These are phyloP conservation scores for Myripristis murdjan DNA, from an alignment of 2,797 vertebrate genomes.

Conservation along the genomic window DNA sequence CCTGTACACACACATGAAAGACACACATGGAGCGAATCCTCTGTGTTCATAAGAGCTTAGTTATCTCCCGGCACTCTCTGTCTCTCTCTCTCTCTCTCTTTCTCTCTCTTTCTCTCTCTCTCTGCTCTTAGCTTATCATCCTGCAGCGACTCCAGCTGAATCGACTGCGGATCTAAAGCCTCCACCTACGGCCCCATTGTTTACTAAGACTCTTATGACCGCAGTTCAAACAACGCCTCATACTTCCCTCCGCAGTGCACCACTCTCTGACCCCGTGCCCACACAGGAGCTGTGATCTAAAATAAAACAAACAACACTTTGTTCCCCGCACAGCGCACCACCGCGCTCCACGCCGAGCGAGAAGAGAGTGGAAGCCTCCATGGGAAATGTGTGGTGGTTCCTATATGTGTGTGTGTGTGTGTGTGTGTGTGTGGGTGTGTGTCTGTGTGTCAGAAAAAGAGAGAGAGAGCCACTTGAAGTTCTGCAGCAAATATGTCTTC, in stretches of 20 bases:
- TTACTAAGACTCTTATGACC: constrained; percentile 43
- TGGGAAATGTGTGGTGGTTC: constrained; percentile 12
- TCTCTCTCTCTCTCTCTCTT: background rate
- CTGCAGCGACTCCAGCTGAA: background rate
- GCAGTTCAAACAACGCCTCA: constrained; percentile 34
- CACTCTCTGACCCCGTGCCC: constrained; percentile 47
- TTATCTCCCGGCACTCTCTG: too few species aligned
- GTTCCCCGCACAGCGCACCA: constrained; percentile 44
- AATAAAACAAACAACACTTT: constrained; percentile 59
- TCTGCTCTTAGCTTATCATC: background rate
- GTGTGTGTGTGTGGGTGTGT: constrained; percentile 10
- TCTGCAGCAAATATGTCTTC: background rate
- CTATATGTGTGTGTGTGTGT: background rate
- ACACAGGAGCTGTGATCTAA: constrained; percentile 59
- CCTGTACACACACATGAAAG: background rate
- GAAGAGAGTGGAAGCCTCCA: constrained; percentile 19
- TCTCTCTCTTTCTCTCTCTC: too few species aligned
- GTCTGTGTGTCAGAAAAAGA: constrained; percentile 26
- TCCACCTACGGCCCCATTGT: constrained; percentile 45
- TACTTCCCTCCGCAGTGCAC: constrained; percentile 40
- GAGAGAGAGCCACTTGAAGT: constrained; percentile 18
- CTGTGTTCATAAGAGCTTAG: too few species aligned
- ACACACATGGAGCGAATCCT: background rate
- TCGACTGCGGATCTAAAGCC: constrained; percentile 21
- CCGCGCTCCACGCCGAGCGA: constrained; percentile 4